Conservation (phyloP, 2,797 vertebrate species). For the Sebastolobus altivelis region DNA sequence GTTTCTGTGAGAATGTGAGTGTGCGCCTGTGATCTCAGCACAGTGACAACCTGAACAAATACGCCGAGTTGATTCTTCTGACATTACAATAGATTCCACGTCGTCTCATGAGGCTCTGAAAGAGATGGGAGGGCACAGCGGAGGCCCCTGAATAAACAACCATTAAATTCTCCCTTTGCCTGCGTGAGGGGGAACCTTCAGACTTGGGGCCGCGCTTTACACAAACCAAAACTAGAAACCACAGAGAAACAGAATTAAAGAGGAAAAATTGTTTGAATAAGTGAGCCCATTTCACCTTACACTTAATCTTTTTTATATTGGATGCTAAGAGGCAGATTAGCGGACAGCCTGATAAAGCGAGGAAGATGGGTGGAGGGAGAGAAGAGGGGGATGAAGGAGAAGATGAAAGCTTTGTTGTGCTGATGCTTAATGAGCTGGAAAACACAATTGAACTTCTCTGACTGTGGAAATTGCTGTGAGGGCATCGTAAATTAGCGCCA, state of each 20-base stretch:
- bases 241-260: constrained; percentile 42
- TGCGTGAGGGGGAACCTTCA: constrained; percentile 55
- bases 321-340: constrained; percentile 51
- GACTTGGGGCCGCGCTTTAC: constrained; percentile 45
- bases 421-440: constrained; percentile 91
- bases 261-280: constrained; percentile 41
- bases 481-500: constrained; percentile 89
- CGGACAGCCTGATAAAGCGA: constrained; percentile 53
- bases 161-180: constrained; percentile 81
- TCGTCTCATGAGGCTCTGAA: constrained; percentile 83
- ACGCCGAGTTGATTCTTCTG: constrained; percentile 84
- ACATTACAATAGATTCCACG: constrained; percentile 86
- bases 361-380: constrained; percentile 69
- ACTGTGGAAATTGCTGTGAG: constrained; percentile 91
- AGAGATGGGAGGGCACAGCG: constrained; percentile 83
- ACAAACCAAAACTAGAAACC: constrained; percentile 59
- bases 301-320: constrained; percentile 52
- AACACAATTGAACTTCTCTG: constrained; percentile 89
- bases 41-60: constrained; percentile 88
- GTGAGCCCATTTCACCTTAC: constrained; percentile 64
- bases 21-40: constrained; percentile 72
- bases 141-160: constrained; percentile 89
- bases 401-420: constrained; percentile 89
- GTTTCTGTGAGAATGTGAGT: constrained; percentile 59
- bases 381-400: constrained; percentile 73